These are phyloP conservation scores for Apolygus lucorum DNA, from an alignment of 1,140 invertebrate species.

Conservation along the genomic window DNA sequence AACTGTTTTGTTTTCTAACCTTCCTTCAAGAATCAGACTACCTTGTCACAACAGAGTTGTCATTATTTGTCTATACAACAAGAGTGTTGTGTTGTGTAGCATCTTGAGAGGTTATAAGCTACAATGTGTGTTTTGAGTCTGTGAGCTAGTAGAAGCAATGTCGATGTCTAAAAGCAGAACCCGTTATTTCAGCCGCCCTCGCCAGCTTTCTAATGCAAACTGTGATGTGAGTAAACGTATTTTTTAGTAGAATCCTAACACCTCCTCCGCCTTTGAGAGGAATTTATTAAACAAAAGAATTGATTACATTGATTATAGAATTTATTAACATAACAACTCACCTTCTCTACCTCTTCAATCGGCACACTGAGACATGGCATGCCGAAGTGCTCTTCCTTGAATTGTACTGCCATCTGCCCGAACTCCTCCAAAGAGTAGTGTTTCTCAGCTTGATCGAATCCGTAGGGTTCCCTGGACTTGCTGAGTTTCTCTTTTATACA, in stretches of 20 bases:
- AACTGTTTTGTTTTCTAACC: no score
- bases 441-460: constrained; percentile 90
- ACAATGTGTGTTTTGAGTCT: no score
- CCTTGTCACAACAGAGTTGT: no score
- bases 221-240: background rate
- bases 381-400: constrained; percentile 96
- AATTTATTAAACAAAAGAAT: background rate
- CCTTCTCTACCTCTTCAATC: background rate
- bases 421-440: constrained; percentile 97
- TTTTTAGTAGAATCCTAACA: background rate
- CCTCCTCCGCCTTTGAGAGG: background rate
- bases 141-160: no score
- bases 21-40: no score
- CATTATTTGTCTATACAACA: no score
- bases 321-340: background rate
- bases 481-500: constrained; percentile 90
- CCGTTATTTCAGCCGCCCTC: constrained; percentile 80
- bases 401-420: constrained; percentile 95
- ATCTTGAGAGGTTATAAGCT: no score
- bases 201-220: constrained; percentile 67
- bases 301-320: background rate
- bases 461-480: constrained; percentile 91
- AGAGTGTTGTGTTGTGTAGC: no score
- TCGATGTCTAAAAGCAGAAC: constrained; percentile 89
- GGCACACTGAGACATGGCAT: constrained; percentile 87